A percentile compares a stretch with the other conserved stretches of the same genome.
These are phyloP conservation scores for Cassiopea xamachana DNA, from an alignment of 30 jellyfish, hydroid and myxozoan species.

Conservation along the genomic window DNA sequence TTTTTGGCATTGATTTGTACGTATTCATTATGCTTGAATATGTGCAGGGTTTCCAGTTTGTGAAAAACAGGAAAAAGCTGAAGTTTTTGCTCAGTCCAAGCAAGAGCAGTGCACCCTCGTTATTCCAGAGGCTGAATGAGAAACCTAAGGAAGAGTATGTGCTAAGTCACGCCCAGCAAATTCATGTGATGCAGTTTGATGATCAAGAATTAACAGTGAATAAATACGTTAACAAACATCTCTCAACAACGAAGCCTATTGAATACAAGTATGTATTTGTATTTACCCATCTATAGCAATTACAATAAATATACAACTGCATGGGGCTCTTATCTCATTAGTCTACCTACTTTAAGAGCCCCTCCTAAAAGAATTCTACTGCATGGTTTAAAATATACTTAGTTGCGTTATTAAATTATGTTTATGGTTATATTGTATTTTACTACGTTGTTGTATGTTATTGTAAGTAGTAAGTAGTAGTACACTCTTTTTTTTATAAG, in stretches of 20 bases:
- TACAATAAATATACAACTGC: too few species aligned
- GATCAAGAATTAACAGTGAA: constrained; percentile 82
- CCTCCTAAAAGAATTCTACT: too few species aligned
- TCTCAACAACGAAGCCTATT: constrained; percentile 66
- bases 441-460: too few species aligned
- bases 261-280: constrained; percentile 72
- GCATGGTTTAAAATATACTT: too few species aligned
- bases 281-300: too few species aligned
- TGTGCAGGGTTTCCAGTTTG: constrained; percentile 90
- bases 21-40: background rate
- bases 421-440: too few species aligned
- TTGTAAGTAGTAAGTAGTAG: too few species aligned
- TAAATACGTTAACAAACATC: constrained; percentile 68
- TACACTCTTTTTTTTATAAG: too few species aligned
- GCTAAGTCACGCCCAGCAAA: constrained; percentile 81
- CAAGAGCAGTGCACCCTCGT: constrained; percentile 52
- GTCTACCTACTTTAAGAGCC: too few species aligned
- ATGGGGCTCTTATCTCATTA: too few species aligned
- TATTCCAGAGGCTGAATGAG: constrained; percentile 27
- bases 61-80: constrained; percentile 70
- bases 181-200: constrained; percentile 75
- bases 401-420: too few species aligned
- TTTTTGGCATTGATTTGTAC: background rate
- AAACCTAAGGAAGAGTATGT: constrained; percentile 63
- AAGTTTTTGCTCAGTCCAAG: constrained; percentile 54